These are phyloP conservation scores for Rhodinocichla rosea DNA, from an alignment of 2,113 vertebrate genomes.

Conservation along the genomic window DNA sequence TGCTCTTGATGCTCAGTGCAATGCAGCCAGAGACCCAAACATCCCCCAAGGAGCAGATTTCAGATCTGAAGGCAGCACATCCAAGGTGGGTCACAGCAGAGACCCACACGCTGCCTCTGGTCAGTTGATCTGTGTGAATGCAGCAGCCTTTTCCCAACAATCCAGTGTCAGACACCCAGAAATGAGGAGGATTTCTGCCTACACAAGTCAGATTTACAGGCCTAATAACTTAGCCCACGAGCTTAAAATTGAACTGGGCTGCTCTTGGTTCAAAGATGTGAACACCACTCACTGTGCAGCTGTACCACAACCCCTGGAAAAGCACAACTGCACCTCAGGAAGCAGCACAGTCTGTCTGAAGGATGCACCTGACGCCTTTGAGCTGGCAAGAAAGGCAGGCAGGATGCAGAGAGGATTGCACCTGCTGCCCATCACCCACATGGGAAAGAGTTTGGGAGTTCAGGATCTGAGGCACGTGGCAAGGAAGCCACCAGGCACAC, in stretches of 20 bases:
- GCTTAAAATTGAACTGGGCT: neutral
- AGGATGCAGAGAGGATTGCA: neutral
- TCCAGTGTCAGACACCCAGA: neutral
- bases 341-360: neutral
- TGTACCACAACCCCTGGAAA: neutral
- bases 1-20: neutral
- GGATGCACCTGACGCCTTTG: neutral
- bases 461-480: neutral
- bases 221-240: rapidly evolving
- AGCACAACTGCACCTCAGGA: neutral
- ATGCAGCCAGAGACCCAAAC: rapidly evolving
- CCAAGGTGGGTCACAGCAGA: neutral
- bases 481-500: neutral
- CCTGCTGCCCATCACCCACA: neutral
- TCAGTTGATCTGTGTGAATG: neutral
- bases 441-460: neutral
- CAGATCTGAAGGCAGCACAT: neutral
- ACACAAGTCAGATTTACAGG: neutral
- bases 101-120: rapidly evolving
- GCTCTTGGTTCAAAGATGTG: neutral
- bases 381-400: neutral
- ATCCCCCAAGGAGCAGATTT: neutral
- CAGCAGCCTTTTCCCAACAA: neutral
- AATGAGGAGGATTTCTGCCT: rapidly evolving
- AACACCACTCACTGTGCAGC: neutral